Base-by-base conservation (phyloP, 2,888 invertebrate species). In the Ceramica pisi region DNA sequence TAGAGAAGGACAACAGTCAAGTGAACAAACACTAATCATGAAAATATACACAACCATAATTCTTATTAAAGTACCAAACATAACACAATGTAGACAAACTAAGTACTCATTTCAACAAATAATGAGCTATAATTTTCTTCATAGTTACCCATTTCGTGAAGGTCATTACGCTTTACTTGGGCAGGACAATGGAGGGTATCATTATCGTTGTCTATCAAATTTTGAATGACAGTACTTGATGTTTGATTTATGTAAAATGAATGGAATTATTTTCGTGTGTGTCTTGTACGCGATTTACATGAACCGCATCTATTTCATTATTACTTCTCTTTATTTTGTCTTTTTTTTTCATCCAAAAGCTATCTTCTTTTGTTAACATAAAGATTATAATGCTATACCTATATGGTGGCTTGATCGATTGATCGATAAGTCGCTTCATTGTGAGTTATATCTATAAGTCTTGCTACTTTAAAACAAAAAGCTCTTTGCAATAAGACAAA, bases 91-190 rank as follows among this genome's bases (percentile, higher is more conserved):
- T 14, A 35, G 31, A 23, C 41, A 8, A 48, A 46, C 2, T n/a
- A 46, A 21, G 14, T n/a, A 61, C 16, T 48, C 7, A 48, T 61
- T 53, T 51, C 19, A 55, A 48, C 4, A 48, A 67, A 80, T 56
- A 80, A 77, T 67, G 41, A 63, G 53, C 23, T 51, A 51, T 66
- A 70, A 80, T 77, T 80, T 70, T 66, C 73, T 53, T 55, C 1
- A 19, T 38, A 10, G 46, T 71, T 59, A 21, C 31, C 31, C 19
- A 62, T 62, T 73, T 53, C n/a, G 64, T 55, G 44, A 46, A 73
- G 67, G 61, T 68, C 71, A 71, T 26, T 46, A 21, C 5, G 35
- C 46, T 10, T 65, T 65, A 68, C n/a, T 41, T n/a, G 9, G 57
- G 56, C 65, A 69, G 64, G 4, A 76, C 80, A 80, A 80, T 63